Evolutionary conservation across 2,797 vertebrate genomes (phyloP).

Genomic region (Lerista edwardsae): DNA sequence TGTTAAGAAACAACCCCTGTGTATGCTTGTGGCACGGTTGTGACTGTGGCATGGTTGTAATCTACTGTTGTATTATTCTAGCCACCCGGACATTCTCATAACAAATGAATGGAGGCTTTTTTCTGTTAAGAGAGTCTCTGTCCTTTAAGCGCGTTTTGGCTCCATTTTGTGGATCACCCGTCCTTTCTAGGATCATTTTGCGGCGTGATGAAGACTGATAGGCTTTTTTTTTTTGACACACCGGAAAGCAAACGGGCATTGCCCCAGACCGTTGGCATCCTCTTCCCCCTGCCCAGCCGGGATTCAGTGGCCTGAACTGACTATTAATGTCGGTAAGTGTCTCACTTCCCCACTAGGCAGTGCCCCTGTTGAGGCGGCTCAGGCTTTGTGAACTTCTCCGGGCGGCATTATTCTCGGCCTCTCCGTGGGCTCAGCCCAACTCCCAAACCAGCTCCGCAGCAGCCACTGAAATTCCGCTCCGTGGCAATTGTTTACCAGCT

Average conservation of each 20-base stretch:
- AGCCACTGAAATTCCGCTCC: slow-evolving; percentile 37
- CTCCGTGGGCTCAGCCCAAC: slow-evolving; percentile 47
- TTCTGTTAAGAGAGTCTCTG: background rate
- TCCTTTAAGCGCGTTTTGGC: slow-evolving; percentile 44
- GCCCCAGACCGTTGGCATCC: slow-evolving; percentile 5
- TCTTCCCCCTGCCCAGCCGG: background rate
- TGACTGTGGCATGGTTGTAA: background rate
- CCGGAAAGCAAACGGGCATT: slow-evolving; percentile 34
- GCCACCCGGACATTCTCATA: no score
- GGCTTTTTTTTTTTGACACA: background rate
- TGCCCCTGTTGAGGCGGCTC: slow-evolving; percentile 36
- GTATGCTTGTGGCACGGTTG: background rate
- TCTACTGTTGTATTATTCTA: slow-evolving; percentile 14
- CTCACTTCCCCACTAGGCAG: slow-evolving; percentile 42
- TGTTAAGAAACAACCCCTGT: background rate
- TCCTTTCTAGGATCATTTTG: slow-evolving; percentile 1
- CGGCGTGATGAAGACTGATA: background rate
- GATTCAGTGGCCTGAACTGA: slow-evolving; percentile 1
- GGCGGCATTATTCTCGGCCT: slow-evolving; percentile 65
- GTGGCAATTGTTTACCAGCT: slow-evolving; percentile 55
- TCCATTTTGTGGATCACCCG: slow-evolving; percentile 1
- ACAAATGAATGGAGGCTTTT: background rate
- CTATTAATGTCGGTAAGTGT: slow-evolving; percentile 35
- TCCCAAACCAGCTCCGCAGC: background rate
- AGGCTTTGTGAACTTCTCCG: slow-evolving; percentile 67